Conservation (phyloP, 2,888 invertebrate species). For the Tipula lateralis region DNA sequence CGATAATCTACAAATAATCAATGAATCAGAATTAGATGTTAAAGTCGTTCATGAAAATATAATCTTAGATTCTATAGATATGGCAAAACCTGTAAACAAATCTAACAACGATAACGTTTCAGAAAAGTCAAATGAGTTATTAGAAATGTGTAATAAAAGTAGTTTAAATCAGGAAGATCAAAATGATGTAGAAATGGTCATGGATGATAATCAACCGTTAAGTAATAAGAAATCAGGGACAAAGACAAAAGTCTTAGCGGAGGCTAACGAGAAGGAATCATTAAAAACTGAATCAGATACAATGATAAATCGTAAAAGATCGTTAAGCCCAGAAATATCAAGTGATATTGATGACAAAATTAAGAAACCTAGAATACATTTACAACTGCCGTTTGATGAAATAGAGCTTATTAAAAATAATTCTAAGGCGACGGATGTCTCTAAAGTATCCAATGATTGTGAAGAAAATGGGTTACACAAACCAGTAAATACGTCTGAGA, state of each 20-base stretch:
- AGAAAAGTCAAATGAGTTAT: neutral
- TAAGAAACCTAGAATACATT: neutral
- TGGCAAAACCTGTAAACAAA: neutral
- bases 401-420: neutral
- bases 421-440: too few relatives aligned
- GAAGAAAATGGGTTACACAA: neutral
- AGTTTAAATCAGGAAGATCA: neutral
- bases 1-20: neutral
- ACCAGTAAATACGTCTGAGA: neutral
- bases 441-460: too few relatives aligned
- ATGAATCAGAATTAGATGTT: conserved; percentile 29
- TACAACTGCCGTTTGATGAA: neutral
- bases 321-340: neutral
- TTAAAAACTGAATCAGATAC: neutral
- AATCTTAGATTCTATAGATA: conserved; percentile 29
- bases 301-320: neutral
- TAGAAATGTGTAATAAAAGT: neutral
- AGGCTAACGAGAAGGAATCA: neutral
- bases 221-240: neutral
- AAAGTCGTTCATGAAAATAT: conserved; percentile 15
- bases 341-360: neutral
- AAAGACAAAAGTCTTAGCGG: neutral
- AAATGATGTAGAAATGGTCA: neutral
- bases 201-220: neutral
- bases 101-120: neutral